Evolutionary conservation across 1,140 invertebrate genomes (phyloP).

Genomic region (Temnothorax longispinosus): DNA sequence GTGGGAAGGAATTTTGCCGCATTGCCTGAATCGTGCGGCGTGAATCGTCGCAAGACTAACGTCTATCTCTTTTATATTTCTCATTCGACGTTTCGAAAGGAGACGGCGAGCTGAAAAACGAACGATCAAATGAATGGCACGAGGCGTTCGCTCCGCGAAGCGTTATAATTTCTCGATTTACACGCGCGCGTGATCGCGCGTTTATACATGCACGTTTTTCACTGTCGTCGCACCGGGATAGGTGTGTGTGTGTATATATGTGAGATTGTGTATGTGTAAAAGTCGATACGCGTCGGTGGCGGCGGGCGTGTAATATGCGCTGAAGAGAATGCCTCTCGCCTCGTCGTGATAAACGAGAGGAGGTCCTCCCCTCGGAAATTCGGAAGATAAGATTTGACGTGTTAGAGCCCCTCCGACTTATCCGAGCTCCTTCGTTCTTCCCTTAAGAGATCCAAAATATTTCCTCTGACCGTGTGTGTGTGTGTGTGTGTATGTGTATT

Average conservation of each 20-base stretch:
- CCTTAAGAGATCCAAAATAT: constrained; percentile 65
- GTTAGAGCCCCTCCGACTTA: constrained; percentile 1
- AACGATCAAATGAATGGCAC: not conserved
- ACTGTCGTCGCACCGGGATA: constrained; percentile 17
- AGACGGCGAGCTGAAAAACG: not conserved
- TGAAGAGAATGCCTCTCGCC: constrained; percentile 35
- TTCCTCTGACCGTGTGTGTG: constrained; percentile 61
- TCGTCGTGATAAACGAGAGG: not conserved
- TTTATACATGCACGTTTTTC: constrained; percentile 54
- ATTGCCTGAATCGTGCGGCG: not conserved
- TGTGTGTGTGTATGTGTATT: constrained; percentile 53
- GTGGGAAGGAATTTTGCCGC: not conserved
- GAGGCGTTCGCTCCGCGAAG: constrained; percentile 39
- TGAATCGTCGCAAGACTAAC: not conserved
- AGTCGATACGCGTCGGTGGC: constrained; percentile 51
- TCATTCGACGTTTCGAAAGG: not conserved
- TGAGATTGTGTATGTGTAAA: constrained; percentile 16
- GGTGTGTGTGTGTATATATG: not conserved
- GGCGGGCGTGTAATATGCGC: constrained; percentile 37
- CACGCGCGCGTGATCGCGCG: constrained; percentile 48
- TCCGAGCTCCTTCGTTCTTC: not conserved
- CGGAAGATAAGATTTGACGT: constrained; percentile 28
- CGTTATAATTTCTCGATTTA: constrained; percentile 57
- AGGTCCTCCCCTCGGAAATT: constrained; percentile 16
- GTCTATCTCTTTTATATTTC: not conserved